Conservation (phyloP, 2,888 invertebrate species). For the Dicycla oo region DNA sequence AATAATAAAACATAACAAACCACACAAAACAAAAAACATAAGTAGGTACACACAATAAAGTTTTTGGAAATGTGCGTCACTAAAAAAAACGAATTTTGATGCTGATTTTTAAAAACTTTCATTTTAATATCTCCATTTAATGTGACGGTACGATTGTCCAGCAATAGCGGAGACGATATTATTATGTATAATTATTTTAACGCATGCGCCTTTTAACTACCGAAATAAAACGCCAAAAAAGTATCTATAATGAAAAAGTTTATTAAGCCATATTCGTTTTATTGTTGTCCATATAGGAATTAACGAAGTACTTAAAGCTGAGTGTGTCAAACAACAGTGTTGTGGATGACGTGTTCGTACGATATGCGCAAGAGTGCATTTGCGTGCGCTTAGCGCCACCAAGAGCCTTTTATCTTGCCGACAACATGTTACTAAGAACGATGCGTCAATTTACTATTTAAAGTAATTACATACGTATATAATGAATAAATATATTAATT, state of each 20-base stretch:
- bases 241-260: slow-evolving; percentile 17
- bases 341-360: slow-evolving; percentile 36
- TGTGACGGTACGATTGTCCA: slow-evolving; percentile 24
- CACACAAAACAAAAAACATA: too few species aligned
- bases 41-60: too few species aligned
- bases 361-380: slow-evolving; percentile 42
- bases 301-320: slow-evolving; percentile 37
- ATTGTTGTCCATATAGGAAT: slow-evolving; percentile 34
- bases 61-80: too few species aligned
- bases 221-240: slow-evolving; percentile 40
- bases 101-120: slow-evolving; percentile 6
- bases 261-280: slow-evolving; percentile 36
- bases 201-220: slow-evolving; percentile 23
- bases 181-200: slow-evolving; percentile 18
- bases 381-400: slow-evolving; percentile 19
- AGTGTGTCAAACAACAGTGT: slow-evolving; percentile 28
- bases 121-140: slow-evolving; percentile 15
- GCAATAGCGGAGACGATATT: slow-evolving; percentile 3
- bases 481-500: not conserved
- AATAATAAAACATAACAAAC: too few species aligned
- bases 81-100: not conserved
- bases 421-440: not conserved
- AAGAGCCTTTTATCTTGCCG: slow-evolving; percentile 23
- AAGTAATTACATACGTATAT: too few species aligned
- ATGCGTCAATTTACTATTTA: not conserved